Evolutionary conservation across 2,797 vertebrate genomes (phyloP), one percentile per base, ranked within the genome.

Genomic region (Fistularia commersonii): DNA sequence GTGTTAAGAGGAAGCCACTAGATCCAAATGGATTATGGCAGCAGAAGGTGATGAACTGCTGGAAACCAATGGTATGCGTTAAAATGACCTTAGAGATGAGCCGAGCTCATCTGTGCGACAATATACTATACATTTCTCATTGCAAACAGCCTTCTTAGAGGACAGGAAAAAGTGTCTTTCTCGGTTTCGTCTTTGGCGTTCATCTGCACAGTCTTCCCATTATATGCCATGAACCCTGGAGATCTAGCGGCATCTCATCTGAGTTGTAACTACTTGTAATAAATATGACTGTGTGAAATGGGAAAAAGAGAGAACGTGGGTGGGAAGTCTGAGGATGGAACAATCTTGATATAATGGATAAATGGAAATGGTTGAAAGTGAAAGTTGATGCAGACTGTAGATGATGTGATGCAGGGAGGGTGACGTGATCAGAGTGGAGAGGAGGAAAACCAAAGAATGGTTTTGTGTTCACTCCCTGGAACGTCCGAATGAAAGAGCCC

Each of bases 401-500:
- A 62, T 67, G 77, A 61, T 62, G 78, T 23, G 50, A 45, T 51
- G 45, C 15, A 44, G 38, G 60, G 64, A 61, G 40, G 38, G 45
- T 54, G 6, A 46, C 60, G 57, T 48, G 23, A 23, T 23, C 23
- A 23, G 2, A 36, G 15, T 51, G 42, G 47, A 56, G 32, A 53
- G 41, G 61, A 42, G 66, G 66, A 38, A 55, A 69, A 67, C 38
- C 43, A 56, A 44, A 59, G 61, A 66, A 80, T 81, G 74, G 81
- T 23, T 76, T 88, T 87, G 86, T 88, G 88, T 82, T 83, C 44
- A 48, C 51, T 54, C 67, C 59, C 31, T 46, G 38, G 49, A 50
- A 65, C 32, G 11, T 48, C 53, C 47, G 32, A n/a, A 36, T 45
- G 14, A 66, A 64, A 70, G 65, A 11, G 9, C 35, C 13, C 13